These are phyloP conservation scores for Halyomorpha halys DNA, from an alignment of 1,140 invertebrate genomes.

Conservation along the genomic window DNA sequence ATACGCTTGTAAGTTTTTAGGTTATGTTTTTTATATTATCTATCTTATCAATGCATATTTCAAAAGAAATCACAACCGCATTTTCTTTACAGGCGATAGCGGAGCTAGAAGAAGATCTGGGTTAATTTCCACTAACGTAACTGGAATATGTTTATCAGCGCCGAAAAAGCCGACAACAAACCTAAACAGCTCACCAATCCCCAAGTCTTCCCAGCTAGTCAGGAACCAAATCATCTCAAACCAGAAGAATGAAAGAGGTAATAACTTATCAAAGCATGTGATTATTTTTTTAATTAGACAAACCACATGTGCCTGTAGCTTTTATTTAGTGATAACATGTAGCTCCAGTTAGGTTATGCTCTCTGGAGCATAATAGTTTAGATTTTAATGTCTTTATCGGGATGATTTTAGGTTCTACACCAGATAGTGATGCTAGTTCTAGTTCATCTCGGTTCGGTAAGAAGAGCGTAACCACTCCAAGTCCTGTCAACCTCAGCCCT, in stretches of 20 bases:
- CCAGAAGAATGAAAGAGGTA: conserved; percentile 20
- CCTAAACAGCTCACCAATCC: conserved; percentile 19
- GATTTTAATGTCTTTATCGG: conserved; percentile 12
- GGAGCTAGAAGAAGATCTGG: conserved; percentile 7
- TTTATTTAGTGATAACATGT: too few species aligned
- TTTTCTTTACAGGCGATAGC: not conserved
- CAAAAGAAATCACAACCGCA: too few species aligned
- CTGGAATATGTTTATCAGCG: not conserved
- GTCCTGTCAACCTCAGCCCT: conserved; percentile 11
- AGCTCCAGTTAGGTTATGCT: not conserved
- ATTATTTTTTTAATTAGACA: too few species aligned
- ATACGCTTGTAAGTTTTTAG: conserved; percentile 10
- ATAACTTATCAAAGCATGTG: not conserved
- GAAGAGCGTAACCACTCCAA: not conserved
- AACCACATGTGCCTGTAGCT: too few species aligned
- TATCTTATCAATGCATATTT: too few species aligned
- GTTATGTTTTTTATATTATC: not conserved
- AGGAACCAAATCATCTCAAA: conserved; percentile 11
- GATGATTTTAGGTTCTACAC: conserved; percentile 13
- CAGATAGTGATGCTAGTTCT: conserved; percentile 17
- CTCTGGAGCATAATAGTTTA: conserved; percentile 1
- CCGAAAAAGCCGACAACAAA: conserved; percentile 3
- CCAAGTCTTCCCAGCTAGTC: conserved; percentile 25
- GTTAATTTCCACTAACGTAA: not conserved
- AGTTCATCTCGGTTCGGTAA: conserved; percentile 9